Base-by-base conservation (phyloP, 1,140 invertebrate species). In the Caenorhabditis elegans region DNA sequence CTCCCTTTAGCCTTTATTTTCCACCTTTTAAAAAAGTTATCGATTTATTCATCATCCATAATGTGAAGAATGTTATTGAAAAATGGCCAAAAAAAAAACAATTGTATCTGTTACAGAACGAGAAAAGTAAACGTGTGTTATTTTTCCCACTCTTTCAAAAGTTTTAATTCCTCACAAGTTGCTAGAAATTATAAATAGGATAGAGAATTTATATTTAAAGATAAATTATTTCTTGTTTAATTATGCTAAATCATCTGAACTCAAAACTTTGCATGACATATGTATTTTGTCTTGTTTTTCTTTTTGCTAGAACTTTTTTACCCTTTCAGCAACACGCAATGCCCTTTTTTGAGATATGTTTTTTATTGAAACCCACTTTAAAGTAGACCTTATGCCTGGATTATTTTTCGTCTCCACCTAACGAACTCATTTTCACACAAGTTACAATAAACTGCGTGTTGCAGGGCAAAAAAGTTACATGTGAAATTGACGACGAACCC, bases 401-500 rank as follows among this genome's bases (percentile, higher is more conserved):
- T 19, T 1, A 39, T 39, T 39, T 39, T 70, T 39, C n/a, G 15
- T 19, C 19, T 5, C 28, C 28, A n/a, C 10, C 34, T 22, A 11
- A 11, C 5, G 19, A 3, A 17, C 31, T 22, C 19, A 2, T 22
- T 10, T 3, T 31, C 2, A 34, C 31, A 70, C 19, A 60, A 31
- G 31, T 39, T n/a, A n/a, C n/a, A n/a, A n/a, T n/a, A n/a, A n/a
- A 43, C 22, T 70, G 60, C 60, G 60, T 70, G 60, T 70, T 70
- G 60, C 60, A 70, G 60, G 60, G 60, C 60, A 70, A 70, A 39
- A 70, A 19, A 70, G 60, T 70, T 43, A 39, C 60, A 34, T 70
- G 60, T 43, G 60, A 70, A 39, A 70, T 70, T 70, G 60, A 70
- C 43, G 60, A 70, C 60, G 60, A 70, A 70, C 60, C 60, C n/a